Base-by-base conservation (phyloP, 1,140 invertebrate species). In the Eumeta japonica region DNA sequence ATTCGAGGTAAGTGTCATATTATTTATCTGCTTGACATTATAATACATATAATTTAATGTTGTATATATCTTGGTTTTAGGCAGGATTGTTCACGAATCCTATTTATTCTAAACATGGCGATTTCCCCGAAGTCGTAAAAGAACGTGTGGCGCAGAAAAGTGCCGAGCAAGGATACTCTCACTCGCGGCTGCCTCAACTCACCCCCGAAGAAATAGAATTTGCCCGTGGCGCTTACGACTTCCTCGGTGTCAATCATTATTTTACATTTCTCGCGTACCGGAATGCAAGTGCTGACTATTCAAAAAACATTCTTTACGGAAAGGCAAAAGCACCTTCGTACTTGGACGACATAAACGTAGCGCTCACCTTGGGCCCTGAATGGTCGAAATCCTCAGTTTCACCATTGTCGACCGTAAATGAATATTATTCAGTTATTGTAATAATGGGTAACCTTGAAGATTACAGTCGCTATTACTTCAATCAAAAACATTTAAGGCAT, bases 151-250 rank as follows among this genome's bases (percentile, higher is more conserved):
- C 53, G 0, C 54, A 62, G 17, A 68, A 62, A 16, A 80, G 78
- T 41, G 39, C 48, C 35, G 43, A 52, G 9, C 74, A 79, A 51
- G 75, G 76, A 3, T 76, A 62, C 41, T 10, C 15, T 3, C 48
- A 34, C 12, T 76, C 75, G 0, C 55, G 77, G 28, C 48, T 80
- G 4, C 76, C 76, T 0, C 38, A 27, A n/a, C 55, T 80, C 3
- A 64, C 58, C 7, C 2, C 35, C 5, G 58, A 70, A 3, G 67
- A 77, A 46, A 62, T 66, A 2, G 65, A 60, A 39, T 43, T 75
- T 16, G 62, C 86, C 2, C 79, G 78, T 50, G 82, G 83, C 48
- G 11, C 28, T 39, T 30, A 28, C 10, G 41, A 62, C 28, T 59
- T 45, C 29, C 48, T 62, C 28, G 52, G 49, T 19, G 5, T 61